A percentile compares a stretch with the other conserved stretches of the same genome.
These are phyloP conservation scores for Orthosia gracilis DNA, from an alignment of 2,888 invertebrate genomes.

Conservation along the genomic window DNA sequence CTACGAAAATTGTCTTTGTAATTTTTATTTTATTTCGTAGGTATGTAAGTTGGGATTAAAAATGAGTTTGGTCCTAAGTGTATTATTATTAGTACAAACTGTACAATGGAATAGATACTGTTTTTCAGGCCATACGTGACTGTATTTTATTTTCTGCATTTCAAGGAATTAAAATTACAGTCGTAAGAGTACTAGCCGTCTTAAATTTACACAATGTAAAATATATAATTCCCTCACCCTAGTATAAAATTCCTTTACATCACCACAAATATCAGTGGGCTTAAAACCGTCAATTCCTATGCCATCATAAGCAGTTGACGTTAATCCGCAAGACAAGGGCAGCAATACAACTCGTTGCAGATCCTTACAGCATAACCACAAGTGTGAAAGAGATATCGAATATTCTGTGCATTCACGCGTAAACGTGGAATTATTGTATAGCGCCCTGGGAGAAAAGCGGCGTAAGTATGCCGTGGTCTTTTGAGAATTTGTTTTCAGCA, in stretches of 20 bases:
- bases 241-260: constrained; percentile 70
- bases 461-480: constrained; percentile 73
- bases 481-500: constrained; percentile 42
- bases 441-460: constrained; percentile 75
- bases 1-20: constrained; percentile 19
- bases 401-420: constrained; percentile 89
- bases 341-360: constrained; percentile 81
- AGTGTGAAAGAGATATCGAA: constrained; percentile 87
- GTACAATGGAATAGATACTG: neutral
- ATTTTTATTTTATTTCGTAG: neutral
- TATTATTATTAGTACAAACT: too few relatives aligned
- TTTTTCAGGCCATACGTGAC: neutral
- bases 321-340: constrained; percentile 85
- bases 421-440: constrained; percentile 86
- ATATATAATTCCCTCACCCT: constrained; percentile 52
- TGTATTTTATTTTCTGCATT: neutral
- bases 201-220: constrained; percentile 17
- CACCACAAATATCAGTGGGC: constrained; percentile 80
- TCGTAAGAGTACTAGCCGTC: neutral
- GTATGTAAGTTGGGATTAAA: too few relatives aligned
- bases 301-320: constrained; percentile 87
- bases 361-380: constrained; percentile 78
- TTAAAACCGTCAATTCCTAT: constrained; percentile 85
- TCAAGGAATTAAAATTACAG: neutral
- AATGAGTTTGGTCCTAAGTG: neutral